phyloP scores from a whole-genome alignment of 2,797 vertebrate species.

The Nasua narica region DNA sequence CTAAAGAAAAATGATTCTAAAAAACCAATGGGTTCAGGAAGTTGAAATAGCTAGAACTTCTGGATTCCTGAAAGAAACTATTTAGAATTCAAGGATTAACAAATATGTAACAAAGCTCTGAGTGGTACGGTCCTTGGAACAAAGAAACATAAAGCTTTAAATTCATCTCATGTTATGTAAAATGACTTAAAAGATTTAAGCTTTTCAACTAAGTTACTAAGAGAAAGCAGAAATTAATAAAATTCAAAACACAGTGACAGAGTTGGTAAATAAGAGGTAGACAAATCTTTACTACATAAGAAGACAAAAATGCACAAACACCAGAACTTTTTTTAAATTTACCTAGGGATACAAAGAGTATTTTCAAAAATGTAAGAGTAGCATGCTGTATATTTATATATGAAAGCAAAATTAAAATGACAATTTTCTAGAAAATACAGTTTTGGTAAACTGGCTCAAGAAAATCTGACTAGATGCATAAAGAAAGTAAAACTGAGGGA shows the following conservation, averaged over 20 bases:
- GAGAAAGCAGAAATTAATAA: neutral
- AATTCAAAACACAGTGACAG: neutral
- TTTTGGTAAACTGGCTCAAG: neutral
- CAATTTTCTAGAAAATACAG: neutral
- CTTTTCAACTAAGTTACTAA: neutral
- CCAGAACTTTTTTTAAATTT: neutral
- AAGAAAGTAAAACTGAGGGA: neutral
- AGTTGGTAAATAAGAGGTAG: neutral
- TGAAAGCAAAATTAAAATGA: neutral
- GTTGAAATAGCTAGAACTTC: neutral
- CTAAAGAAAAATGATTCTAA: neutral
- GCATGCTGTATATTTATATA: neutral
- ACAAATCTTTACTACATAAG: neutral
- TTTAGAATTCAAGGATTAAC: neutral
- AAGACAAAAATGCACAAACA: neutral
- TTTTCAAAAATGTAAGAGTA: neutral
- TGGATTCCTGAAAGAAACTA: neutral
- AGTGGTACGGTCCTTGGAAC: neutral
- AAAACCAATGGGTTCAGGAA: neutral
- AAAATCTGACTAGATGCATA: neutral
- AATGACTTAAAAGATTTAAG: neutral
- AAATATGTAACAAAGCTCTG: neutral
- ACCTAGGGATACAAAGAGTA: neutral
- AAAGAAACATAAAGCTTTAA: neutral
- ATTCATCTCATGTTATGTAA: neutral